Percentiles rank a stretch among this genome's conserved stretches.
These are phyloP conservation scores for Drosophila fulvimacula DNA, from an alignment of 2,888 invertebrate species.

Conservation along the genomic window DNA sequence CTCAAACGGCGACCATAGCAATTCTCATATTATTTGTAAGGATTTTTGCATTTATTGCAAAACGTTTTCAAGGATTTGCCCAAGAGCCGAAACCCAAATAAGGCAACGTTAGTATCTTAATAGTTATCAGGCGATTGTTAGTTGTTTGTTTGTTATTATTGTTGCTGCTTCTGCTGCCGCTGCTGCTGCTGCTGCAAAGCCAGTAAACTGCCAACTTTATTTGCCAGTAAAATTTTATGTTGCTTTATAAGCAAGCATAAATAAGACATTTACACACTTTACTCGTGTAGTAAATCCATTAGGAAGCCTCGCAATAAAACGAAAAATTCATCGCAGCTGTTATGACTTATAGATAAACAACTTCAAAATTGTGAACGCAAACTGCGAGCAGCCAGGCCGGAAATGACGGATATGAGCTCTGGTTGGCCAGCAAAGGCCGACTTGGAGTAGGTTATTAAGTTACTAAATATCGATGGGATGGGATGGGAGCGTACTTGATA, in stretches of 20 bases:
- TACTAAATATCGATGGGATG: too few relatives aligned
- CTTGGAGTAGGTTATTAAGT: too few relatives aligned
- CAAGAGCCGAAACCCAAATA: constrained; percentile 48
- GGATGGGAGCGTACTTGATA: background rate
- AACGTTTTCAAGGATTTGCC: constrained; percentile 73
- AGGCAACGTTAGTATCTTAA: constrained; percentile 71
- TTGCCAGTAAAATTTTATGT: constrained; percentile 65
- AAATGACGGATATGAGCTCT: background rate
- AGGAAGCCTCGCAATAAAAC: constrained; percentile 20
- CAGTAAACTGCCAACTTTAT: constrained; percentile 54
- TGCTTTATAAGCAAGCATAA: constrained; percentile 63
- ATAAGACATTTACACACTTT: constrained; percentile 70
- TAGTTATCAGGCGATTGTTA: constrained; percentile 73
- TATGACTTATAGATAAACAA: constrained; percentile 60
- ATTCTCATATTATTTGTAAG: constrained; percentile 80
- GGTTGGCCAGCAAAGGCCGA: background rate
- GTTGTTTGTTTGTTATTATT: constrained; percentile 42
- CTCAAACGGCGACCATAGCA: constrained; percentile 72
- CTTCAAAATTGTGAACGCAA: constrained; percentile 45
- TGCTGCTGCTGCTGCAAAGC: constrained; percentile 36
- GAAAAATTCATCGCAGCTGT: constrained; percentile 23
- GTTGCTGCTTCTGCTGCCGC: too few relatives aligned
- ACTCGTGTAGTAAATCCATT: constrained; percentile 17
- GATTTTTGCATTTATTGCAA: constrained; percentile 80
- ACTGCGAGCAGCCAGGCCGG: constrained; percentile 48